Conservation (phyloP, 1,140 invertebrate species). For the Sminthurides bifidus region DNA sequence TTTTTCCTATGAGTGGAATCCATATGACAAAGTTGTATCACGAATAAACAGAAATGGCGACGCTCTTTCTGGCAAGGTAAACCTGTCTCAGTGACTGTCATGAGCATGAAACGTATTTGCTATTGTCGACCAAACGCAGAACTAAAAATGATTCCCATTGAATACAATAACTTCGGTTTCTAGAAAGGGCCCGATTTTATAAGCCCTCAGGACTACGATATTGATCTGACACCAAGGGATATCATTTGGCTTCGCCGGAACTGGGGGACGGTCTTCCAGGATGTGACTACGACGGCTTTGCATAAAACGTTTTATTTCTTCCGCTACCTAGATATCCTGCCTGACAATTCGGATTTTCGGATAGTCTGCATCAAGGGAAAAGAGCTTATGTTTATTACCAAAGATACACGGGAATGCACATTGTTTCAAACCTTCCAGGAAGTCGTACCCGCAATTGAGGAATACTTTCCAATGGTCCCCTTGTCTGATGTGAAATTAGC, state of each 20-base stretch:
- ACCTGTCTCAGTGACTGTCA: not conserved
- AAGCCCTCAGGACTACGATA: constrained; percentile 15
- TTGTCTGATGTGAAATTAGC: not conserved
- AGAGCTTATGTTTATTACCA: constrained; percentile 15
- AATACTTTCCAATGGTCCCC: constrained; percentile 25
- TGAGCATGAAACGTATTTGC: not conserved
- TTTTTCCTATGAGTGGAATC: constrained; percentile 11
- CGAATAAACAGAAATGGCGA: constrained; percentile 15
- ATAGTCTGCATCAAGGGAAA: constrained; percentile 17
- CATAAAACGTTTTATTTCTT: constrained; percentile 17
- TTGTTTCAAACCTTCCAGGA: constrained; percentile 8
- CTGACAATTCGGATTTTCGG: constrained; percentile 14
- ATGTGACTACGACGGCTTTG: not conserved
- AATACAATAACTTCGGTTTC: not conserved
- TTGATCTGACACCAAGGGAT: not conserved
- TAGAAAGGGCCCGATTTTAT: not conserved
- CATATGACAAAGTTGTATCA: not conserved
- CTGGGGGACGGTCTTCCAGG: not conserved
- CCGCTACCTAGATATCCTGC: constrained; percentile 15
- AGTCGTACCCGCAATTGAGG: constrained; percentile 1
- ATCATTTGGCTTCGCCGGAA: not conserved
- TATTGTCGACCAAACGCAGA: not conserved
- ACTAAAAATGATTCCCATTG: not conserved
- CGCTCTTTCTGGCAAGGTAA: constrained; percentile 14
- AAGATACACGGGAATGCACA: constrained; percentile 11